Conservation (phyloP, 2,113 vertebrate species). For the Melanostigma gelatinosum region DNA sequence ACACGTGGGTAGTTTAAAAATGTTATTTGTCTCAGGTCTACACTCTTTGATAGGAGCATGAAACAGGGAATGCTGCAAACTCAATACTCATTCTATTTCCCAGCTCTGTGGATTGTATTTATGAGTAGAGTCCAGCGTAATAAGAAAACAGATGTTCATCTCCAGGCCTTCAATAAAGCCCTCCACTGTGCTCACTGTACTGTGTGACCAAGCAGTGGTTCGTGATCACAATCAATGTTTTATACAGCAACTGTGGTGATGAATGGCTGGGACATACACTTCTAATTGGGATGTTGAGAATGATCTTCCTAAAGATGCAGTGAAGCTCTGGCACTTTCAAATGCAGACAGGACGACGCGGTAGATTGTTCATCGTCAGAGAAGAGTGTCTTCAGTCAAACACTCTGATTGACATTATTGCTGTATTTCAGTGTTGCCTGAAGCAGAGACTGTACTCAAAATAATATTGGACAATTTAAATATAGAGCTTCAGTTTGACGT, state of each 20-base stretch:
- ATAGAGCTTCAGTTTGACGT: not conserved
- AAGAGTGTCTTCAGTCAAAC: slow-evolving; percentile 31
- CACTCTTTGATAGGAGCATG: not conserved
- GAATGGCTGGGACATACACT: slow-evolving; percentile 64
- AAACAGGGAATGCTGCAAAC: not conserved
- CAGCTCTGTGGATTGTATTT: slow-evolving; percentile 25
- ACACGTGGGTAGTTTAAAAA: not conserved
- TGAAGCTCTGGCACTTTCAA: slow-evolving; percentile 32
- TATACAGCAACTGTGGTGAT: slow-evolving; percentile 55
- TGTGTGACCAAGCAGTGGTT: slow-evolving; percentile 54
- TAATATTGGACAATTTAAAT: not conserved
- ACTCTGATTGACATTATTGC: slow-evolving; percentile 13
- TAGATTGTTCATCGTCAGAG: slow-evolving; percentile 39
- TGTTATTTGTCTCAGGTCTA: not conserved
- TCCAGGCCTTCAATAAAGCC: slow-evolving; percentile 31
- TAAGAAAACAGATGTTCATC: slow-evolving; percentile 38
- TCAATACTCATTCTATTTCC: not conserved
- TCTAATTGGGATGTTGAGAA: slow-evolving; percentile 72
- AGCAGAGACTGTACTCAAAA: not conserved
- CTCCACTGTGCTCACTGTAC: slow-evolving; percentile 44
- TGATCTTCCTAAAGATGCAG: slow-evolving; percentile 29
- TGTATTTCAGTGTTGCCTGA: not conserved
- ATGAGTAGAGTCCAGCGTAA: slow-evolving; percentile 20
- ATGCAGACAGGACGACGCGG: slow-evolving; percentile 22
- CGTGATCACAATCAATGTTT: slow-evolving; percentile 71